These are phyloP conservation scores for Onychostoma macrolepis DNA, from an alignment of 2,113 vertebrate genomes.

Conservation along the genomic window DNA sequence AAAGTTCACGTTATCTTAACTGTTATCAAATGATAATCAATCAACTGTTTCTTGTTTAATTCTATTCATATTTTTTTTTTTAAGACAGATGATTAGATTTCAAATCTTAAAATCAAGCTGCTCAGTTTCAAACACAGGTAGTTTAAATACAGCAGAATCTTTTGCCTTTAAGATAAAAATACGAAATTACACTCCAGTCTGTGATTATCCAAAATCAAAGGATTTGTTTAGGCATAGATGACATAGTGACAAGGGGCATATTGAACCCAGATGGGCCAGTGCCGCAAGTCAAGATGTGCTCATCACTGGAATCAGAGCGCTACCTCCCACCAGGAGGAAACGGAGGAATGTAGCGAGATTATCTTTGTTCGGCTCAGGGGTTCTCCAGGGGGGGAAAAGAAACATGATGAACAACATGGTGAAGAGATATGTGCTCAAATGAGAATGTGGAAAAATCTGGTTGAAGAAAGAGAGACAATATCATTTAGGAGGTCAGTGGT, in stretches of 20 bases:
- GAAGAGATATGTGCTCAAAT: slow-evolving; percentile 34
- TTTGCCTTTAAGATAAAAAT: slow-evolving; percentile 36
- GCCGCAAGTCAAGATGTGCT: slow-evolving; percentile 57
- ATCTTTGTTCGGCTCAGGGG: slow-evolving; percentile 51
- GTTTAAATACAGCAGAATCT: slow-evolving; percentile 40
- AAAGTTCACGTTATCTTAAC: background rate
- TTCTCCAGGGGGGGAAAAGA: slow-evolving; percentile 42
- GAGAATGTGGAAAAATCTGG: slow-evolving; percentile 36
- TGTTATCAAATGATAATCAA: background rate
- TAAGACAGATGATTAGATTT: background rate
- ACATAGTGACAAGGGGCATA: slow-evolving; percentile 56
- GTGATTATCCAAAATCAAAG: slow-evolving; percentile 54
- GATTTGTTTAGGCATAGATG: slow-evolving; percentile 52
- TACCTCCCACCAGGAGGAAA: slow-evolving; percentile 56
- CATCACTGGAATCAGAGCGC: slow-evolving; percentile 54
- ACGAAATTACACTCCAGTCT: slow-evolving; percentile 46
- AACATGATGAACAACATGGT: slow-evolving; percentile 40
- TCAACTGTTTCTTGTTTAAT: background rate
- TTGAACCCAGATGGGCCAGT: slow-evolving; percentile 59
- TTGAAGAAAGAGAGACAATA: slow-evolving; percentile 33
- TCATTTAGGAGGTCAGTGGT: slow-evolving; percentile 24
- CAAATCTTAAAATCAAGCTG: slow-evolving; percentile 18
- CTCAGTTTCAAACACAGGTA: slow-evolving; percentile 49
- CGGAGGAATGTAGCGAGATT: slow-evolving; percentile 55
- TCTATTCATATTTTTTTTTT: background rate